Evolutionary conservation across 2,113 vertebrate genomes (phyloP).

Genomic region (Lophura nycthemera): DNA sequence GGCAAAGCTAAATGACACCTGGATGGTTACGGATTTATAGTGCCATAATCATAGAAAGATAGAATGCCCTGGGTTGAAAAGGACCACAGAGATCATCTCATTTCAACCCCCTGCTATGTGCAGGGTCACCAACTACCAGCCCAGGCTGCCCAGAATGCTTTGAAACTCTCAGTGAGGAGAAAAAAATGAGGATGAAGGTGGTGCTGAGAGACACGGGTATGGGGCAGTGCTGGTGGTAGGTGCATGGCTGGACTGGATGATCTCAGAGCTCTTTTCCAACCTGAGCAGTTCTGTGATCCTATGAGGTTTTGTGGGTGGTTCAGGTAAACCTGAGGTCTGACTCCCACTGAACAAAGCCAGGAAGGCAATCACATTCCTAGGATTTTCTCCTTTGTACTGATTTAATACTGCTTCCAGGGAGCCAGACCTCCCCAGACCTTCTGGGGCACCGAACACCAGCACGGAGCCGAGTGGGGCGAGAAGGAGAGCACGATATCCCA

Average conservation of each 20-base stretch:
- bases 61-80: no score
- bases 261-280: no score
- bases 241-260: no score
- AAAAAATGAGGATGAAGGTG: background rate
- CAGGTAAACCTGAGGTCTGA: background rate
- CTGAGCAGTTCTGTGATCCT: no score
- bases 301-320: background rate
- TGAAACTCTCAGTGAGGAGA: background rate
- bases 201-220: no score
- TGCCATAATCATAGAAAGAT: no score
- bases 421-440: background rate
- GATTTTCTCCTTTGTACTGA: background rate
- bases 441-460: background rate
- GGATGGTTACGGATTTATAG: background rate
- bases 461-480: background rate
- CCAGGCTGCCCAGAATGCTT: background rate
- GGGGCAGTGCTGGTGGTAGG: no score
- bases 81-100: no score
- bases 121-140: no score
- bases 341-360: background rate
- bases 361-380: background rate
- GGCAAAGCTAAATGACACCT: background rate
- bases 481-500: rapidly evolving
- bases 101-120: no score
- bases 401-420: background rate